phyloP scores from a whole-genome alignment of 2,797 vertebrate species.

The Dendrocincla fuliginosa region DNA sequence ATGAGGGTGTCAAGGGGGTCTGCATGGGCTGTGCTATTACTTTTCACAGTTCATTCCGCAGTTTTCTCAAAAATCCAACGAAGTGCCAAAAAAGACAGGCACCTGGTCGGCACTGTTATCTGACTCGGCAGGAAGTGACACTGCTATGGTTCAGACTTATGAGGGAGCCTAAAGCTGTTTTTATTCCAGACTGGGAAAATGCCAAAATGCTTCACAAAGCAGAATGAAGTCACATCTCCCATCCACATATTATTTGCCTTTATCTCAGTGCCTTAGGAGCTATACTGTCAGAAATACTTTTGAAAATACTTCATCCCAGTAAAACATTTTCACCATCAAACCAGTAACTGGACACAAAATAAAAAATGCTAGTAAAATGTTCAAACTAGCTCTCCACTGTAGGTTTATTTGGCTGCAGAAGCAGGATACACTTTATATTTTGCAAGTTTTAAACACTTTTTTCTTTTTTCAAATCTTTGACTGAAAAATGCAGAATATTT shows the following conservation, averaged over 20 bases:
- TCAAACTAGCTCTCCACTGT: neutral
- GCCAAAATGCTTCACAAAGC: neutral
- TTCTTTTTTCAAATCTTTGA: neutral
- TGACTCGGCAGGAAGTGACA: neutral
- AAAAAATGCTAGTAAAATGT: neutral
- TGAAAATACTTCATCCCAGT: neutral
- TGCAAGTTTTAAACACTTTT: neutral
- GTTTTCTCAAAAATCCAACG: neutral
- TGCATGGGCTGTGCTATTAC: neutral
- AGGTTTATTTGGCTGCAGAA: neutral
- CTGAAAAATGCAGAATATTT: neutral
- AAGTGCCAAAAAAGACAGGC: neutral
- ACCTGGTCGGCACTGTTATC: neutral
- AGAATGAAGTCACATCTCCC: neutral
- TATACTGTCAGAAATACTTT: neutral
- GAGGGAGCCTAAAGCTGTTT: neutral
- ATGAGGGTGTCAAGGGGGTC: neutral
- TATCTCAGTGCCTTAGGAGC: neutral
- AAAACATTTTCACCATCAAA: neutral
- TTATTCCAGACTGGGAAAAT: neutral
- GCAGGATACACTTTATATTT: neutral
- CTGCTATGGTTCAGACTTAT: neutral
- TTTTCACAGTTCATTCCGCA: neutral
- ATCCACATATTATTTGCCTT: neutral
- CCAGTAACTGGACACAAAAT: neutral